Conservation (phyloP, 2,113 vertebrate species). For the Tauraco erythrolophus region DNA sequence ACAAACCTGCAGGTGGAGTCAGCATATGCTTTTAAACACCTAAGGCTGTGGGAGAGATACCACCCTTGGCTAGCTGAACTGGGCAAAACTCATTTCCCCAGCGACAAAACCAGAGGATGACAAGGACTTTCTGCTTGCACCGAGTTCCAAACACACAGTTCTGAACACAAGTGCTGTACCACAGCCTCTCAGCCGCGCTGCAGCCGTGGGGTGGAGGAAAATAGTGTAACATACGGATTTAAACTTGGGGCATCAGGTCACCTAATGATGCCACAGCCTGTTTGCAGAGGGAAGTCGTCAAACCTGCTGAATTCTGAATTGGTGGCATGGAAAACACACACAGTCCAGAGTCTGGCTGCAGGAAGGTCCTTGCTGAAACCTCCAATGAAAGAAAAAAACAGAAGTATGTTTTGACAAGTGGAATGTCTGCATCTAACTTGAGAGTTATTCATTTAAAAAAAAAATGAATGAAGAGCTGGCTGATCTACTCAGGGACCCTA, state of each 20-base stretch:
- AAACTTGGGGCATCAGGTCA: not conserved
- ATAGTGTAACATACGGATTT: not conserved
- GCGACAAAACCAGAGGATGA: not conserved
- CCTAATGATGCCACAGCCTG: not conserved
- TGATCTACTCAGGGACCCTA: not conserved
- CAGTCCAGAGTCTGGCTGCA: not conserved
- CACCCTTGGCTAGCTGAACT: not conserved
- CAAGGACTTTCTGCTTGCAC: not conserved
- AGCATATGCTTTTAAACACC: not conserved
- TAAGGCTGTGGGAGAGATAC: not conserved
- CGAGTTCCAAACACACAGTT: not conserved
- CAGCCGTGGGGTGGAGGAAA: not conserved
- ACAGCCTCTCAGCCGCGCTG: accelerated
- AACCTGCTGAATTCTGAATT: not conserved
- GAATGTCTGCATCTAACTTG: not conserved
- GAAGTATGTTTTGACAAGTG: not conserved
- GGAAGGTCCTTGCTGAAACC: not conserved
- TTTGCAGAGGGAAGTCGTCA: not conserved
- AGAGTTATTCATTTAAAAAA: not conserved
- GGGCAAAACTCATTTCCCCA: not conserved
- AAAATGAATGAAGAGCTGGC: not conserved
- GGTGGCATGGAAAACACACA: not conserved
- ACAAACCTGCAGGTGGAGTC: not conserved
- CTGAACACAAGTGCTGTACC: not conserved
- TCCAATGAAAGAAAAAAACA: not conserved